phyloP scores from a whole-genome alignment of 2,113 vertebrate genomes.

The Myotis lucifugus region DNA sequence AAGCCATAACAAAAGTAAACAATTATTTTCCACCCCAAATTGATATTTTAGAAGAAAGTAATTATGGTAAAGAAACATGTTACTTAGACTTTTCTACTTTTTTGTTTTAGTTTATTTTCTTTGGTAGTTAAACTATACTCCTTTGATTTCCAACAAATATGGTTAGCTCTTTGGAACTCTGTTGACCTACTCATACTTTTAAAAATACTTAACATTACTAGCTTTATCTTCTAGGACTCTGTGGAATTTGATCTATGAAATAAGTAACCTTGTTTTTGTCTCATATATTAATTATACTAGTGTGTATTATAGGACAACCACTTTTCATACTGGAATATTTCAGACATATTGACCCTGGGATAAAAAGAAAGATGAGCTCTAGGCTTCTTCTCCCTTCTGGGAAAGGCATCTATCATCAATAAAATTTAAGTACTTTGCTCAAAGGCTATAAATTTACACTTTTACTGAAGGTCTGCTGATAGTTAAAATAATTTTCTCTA shows the following conservation, averaged over 20 bases:
- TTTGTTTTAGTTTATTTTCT: not conserved
- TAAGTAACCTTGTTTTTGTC: not conserved
- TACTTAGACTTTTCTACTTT: not conserved
- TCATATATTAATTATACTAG: not conserved
- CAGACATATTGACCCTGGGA: not conserved
- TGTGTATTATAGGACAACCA: not conserved
- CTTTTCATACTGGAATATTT: constrained; percentile 35
- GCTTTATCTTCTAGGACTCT: not conserved
- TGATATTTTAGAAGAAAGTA: not conserved
- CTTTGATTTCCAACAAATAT: not conserved
- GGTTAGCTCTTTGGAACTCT: not conserved
- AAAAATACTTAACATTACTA: not conserved
- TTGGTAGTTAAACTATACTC: not conserved
- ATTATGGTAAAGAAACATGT: not conserved
- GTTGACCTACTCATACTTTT: not conserved
- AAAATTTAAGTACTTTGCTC: not conserved
- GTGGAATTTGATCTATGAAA: not conserved
- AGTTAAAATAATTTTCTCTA: not conserved
- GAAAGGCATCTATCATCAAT: not conserved
- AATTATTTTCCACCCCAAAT: not conserved
- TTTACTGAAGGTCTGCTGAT: not conserved
- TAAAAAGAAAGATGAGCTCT: not conserved
- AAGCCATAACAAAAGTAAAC: not conserved
- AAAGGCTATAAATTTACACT: not conserved
- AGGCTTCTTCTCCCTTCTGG: not conserved